These are phyloP conservation scores for Ceyx cyanopectus DNA, from an alignment of 2,113 vertebrate species.

Conservation along the genomic window DNA sequence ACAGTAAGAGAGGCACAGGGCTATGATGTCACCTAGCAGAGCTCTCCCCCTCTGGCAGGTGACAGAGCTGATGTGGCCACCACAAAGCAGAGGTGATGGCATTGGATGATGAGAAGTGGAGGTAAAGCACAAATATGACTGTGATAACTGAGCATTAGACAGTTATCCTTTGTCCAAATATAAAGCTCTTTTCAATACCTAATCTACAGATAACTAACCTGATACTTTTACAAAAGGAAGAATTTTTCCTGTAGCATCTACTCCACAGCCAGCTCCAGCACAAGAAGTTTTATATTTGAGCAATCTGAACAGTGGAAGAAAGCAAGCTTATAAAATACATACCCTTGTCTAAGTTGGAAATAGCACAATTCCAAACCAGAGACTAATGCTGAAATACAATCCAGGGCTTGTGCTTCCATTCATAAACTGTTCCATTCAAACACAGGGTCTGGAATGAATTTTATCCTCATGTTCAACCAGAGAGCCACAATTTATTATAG, in stretches of 20 bases:
- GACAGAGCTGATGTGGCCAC: not conserved
- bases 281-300: not conserved
- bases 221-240: not conserved
- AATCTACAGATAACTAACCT: not conserved
- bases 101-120: not conserved
- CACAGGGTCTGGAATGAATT: constrained; percentile 44
- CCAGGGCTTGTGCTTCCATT: constrained; percentile 28
- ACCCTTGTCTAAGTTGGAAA: constrained; percentile 4
- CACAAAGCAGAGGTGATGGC: not conserved
- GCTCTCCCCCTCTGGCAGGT: not conserved
- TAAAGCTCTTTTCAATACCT: not conserved
- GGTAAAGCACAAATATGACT: not conserved
- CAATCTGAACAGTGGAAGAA: constrained; percentile 18
- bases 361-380: constrained; percentile 28
- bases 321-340: constrained; percentile 29
- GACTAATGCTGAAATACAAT: constrained; percentile 45
- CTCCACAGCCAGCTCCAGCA: not conserved
- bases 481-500: constrained; percentile 43
- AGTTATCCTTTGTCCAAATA: not conserved
- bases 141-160: not conserved
- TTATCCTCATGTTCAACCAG: constrained; percentile 28
- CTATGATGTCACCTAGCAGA: not conserved
- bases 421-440: constrained; percentile 47
- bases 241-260: not conserved
- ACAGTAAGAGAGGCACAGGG: fast-evolving